Evolutionary conservation across 2,888 invertebrate genomes (phyloP).

Genomic region (Mamestra brassicae): DNA sequence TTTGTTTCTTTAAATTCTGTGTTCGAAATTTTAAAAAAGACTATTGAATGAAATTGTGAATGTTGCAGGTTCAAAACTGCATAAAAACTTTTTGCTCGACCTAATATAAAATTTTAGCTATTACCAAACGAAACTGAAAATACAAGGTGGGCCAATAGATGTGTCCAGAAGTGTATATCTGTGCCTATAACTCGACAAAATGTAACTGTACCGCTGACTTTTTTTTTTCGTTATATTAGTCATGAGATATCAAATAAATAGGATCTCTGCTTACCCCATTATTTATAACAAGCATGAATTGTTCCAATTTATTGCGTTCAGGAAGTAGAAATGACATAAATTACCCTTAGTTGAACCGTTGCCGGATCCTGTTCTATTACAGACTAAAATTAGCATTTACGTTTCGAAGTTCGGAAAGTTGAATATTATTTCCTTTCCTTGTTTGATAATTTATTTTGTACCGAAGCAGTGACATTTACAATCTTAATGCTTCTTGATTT

Average conservation of each 20-base stretch:
- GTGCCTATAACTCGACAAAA: no score
- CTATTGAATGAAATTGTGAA: no score
- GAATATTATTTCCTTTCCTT: slow-evolving; percentile 20
- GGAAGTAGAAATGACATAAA: slow-evolving; percentile 41
- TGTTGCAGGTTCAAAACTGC: no score
- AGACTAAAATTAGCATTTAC: slow-evolving; percentile 37
- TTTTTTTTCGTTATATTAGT: neutral
- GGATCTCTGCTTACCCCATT: neutral
- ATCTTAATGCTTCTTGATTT: slow-evolving; percentile 5
- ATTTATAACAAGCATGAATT: slow-evolving; percentile 13
- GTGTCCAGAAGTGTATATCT: no score
- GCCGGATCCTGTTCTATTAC: slow-evolving; percentile 24
- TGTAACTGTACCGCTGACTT: no score
- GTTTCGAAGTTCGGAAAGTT: slow-evolving; percentile 8
- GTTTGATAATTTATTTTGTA: slow-evolving; percentile 25
- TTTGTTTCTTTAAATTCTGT: no score
- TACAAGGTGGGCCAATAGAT: no score
- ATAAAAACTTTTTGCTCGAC: no score
- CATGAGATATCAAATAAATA: neutral
- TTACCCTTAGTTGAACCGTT: slow-evolving; percentile 29
- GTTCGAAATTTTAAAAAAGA: no score
- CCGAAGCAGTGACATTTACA: slow-evolving; percentile 24
- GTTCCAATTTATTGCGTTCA: slow-evolving; percentile 25
- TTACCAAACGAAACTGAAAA: no score
- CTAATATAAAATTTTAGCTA: no score